Evolutionary conservation across 2,113 vertebrate species (phyloP).

Genomic region (Mesembrinibis cayennensis): DNA sequence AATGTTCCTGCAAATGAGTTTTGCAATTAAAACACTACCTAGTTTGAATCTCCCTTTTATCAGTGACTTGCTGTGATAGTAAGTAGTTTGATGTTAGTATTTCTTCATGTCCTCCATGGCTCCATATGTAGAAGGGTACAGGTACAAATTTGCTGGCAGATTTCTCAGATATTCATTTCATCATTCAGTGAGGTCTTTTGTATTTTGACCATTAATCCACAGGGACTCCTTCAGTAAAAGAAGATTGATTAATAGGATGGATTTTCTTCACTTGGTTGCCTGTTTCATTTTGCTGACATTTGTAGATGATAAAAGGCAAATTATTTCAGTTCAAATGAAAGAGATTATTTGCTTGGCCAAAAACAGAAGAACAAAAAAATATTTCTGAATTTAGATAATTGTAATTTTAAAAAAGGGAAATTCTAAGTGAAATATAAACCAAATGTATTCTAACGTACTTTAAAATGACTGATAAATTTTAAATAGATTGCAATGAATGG

Average conservation of each 20-base stretch:
- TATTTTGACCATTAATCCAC: background rate
- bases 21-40: background rate
- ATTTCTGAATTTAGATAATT: background rate
- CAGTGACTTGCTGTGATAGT: background rate
- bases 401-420: background rate
- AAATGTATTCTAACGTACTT: background rate
- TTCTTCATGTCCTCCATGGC: background rate
- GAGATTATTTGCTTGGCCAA: background rate
- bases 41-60: background rate
- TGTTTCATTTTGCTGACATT: background rate
- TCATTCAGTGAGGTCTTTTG: background rate
- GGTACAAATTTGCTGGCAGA: background rate
- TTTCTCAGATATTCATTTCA: background rate
- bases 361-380: background rate
- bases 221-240: background rate
- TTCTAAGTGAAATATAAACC: background rate
- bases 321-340: background rate
- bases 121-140: background rate
- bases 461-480: background rate
- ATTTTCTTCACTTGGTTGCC: background rate
- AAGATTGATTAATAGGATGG: background rate
- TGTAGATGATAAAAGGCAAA: background rate
- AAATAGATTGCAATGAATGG: background rate
- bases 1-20: background rate
- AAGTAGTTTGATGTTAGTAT: background rate